Percentiles rank a stretch among this genome's conserved stretches.
phyloP scores from a whole-genome alignment of 2,797 vertebrate species.

The Phylloscopus collybita region DNA sequence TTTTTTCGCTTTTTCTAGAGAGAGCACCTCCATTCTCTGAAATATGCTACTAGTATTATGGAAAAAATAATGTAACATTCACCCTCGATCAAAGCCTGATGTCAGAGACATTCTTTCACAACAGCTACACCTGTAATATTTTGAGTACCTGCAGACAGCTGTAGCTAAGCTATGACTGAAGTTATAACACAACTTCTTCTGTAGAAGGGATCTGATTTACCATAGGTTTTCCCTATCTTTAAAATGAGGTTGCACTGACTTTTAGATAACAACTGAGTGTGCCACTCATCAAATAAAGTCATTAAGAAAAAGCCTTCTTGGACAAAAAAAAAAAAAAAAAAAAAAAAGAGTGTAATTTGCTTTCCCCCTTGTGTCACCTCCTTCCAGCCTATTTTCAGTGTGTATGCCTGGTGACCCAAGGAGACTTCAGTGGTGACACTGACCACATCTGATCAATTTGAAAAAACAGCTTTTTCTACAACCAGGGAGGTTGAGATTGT shows the following conservation, averaged over 20 bases:
- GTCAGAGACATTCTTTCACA: not conserved
- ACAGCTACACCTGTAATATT: not conserved
- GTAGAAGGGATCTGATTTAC: not conserved
- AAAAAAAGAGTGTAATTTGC: rapidly evolving
- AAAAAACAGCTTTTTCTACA: not conserved
- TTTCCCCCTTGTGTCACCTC: not conserved
- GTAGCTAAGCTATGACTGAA: not conserved
- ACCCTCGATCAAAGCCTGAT: not conserved
- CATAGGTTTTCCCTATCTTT: not conserved
- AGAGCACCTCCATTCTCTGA: not conserved
- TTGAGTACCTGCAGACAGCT: not conserved
- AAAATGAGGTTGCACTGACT: not conserved
- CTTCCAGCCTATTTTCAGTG: not conserved
- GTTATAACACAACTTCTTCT: not conserved
- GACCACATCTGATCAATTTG: not conserved
- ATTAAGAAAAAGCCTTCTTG: not conserved
- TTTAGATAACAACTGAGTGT: not conserved
- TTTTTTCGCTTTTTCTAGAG: not conserved
- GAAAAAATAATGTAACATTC: not conserved
- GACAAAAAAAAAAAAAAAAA: not conserved
- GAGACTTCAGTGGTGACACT: not conserved
- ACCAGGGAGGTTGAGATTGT: not conserved
- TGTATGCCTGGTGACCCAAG: rapidly evolving
- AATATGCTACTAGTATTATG: not conserved
- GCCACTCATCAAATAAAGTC: not conserved